A percentile compares a stretch with the other conserved stretches of the same genome.
Evolutionary conservation across 2,888 invertebrate genomes (phyloP).

Genomic region (Epirrita christyi): DNA sequence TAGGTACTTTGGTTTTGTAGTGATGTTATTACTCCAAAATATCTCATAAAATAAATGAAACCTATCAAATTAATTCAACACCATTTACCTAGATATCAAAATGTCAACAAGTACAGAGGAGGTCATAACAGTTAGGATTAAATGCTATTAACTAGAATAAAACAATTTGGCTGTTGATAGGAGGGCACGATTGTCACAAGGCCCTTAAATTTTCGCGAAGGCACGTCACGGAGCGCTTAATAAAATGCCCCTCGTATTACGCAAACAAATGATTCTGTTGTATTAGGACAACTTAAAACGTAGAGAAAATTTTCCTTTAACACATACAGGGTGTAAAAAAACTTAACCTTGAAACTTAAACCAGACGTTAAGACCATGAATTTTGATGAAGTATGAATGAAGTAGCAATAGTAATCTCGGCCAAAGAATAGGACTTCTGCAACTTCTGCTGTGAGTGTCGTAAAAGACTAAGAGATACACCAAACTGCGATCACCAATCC

Average conservation of each 20-base stretch:
- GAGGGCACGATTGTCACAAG: slow-evolving; percentile 54
- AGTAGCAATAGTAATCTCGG: too few species aligned
- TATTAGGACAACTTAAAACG: slow-evolving; percentile 48
- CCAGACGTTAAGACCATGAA: neutral
- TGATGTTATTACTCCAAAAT: slow-evolving; percentile 6
- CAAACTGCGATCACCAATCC: too few species aligned
- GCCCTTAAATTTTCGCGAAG: slow-evolving; percentile 62
- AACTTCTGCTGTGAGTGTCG: too few species aligned
- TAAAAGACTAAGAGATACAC: too few species aligned
- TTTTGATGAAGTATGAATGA: too few species aligned
- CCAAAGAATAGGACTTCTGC: too few species aligned
- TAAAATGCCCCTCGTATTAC: slow-evolving; percentile 49
- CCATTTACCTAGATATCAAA: slow-evolving; percentile 40
- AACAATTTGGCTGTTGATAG: slow-evolving; percentile 52
- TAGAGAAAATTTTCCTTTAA: slow-evolving; percentile 31
- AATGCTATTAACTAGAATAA: slow-evolving; percentile 55
- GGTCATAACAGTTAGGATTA: slow-evolving; percentile 52
- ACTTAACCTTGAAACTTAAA: too few species aligned
- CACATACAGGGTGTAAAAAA: too few species aligned
- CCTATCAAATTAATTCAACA: slow-evolving; percentile 28
- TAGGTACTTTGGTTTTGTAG: too few species aligned
- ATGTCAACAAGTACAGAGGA: slow-evolving; percentile 48
- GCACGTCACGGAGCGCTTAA: slow-evolving; percentile 64
- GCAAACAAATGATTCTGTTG: slow-evolving; percentile 53
- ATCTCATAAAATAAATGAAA: slow-evolving; percentile 24